phyloP scores from a whole-genome alignment of 2,888 invertebrate genomes.

The Sarcophaga caerulescens region DNA sequence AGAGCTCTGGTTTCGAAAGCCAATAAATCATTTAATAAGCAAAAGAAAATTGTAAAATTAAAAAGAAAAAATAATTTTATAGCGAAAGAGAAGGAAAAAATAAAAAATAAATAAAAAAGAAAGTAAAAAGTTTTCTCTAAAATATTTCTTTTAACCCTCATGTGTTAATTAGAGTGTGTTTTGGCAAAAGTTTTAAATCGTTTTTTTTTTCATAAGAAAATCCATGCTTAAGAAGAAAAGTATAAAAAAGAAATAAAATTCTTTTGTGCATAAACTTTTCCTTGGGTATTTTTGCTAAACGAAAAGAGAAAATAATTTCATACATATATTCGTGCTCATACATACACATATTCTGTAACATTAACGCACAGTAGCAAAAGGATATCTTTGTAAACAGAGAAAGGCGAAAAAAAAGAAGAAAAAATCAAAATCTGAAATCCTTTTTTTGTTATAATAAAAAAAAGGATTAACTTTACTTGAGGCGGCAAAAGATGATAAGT shows the following conservation, averaged over 20 bases:
- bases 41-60: not conserved
- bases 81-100: not conserved
- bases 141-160: constrained; percentile 2
- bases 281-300: too few species aligned
- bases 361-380: too few species aligned
- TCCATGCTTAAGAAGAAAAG: not conserved
- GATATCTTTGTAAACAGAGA: too few species aligned
- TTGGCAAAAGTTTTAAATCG: constrained; percentile 11
- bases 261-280: not conserved
- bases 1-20: not conserved
- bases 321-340: not conserved
- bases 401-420: not conserved
- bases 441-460: constrained; percentile 34
- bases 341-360: not conserved
- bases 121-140: not conserved
- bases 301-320: not conserved
- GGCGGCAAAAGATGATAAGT: constrained; percentile 69
- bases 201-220: not conserved
- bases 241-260: not conserved
- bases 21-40: constrained; percentile 27
- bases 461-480: constrained; percentile 65
- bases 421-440: constrained; percentile 18
- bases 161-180: constrained; percentile 41
- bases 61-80: constrained; percentile 3
- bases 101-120: not conserved